Base-by-base conservation (phyloP, 1,140 invertebrate species). In the Drosophila novamexicana region DNA sequence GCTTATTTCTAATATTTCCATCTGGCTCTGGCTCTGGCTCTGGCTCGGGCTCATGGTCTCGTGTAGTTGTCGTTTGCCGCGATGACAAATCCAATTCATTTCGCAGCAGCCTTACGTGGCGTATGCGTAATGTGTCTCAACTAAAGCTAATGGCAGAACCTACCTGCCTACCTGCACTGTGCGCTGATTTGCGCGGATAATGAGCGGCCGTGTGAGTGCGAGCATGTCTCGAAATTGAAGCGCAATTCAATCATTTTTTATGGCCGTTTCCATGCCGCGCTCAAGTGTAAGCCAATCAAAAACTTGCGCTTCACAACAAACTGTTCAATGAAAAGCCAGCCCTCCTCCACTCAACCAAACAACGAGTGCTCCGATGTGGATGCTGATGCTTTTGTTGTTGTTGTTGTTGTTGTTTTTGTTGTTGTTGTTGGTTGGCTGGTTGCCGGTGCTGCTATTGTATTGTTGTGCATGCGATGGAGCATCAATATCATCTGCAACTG, bases 1-100 rank as follows among this genome's bases (percentile, higher is more conserved):
- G 85, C 85, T 85, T 78, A 88, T 82, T 82, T 70, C 29, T 40
- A 45, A 34, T 67, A 69, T 69, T 65, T 58, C 75, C 18, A 18
- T 18, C 18, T 18, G 18, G 40, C 34, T 68, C 36, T 44, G 49
- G 7, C 34, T 68, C 36, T 44, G 49, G 7, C 53, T 63, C 61
- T 18, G 18, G 18, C 53, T 53, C 54, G 65, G 47, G 50, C 36
- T 66, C 22, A 29, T 65, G 14, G 36, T 52, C 61, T 64, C 39
- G n/a, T 39, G 56, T 74, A 75, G 69, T 82, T 78, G 75, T 64
- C 71, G 42, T 44, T 71, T 44, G 40, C 62, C 53, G 42, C 39
- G 49, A 79, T 89, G 83, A 88, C 84, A 88, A 89, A 89, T 88
- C 83, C 83, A 88, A 88, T 88, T 88, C 83, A 88, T 89, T 86